Conservation (phyloP, 2,113 vertebrate species). For the Sander lucioperca region DNA sequence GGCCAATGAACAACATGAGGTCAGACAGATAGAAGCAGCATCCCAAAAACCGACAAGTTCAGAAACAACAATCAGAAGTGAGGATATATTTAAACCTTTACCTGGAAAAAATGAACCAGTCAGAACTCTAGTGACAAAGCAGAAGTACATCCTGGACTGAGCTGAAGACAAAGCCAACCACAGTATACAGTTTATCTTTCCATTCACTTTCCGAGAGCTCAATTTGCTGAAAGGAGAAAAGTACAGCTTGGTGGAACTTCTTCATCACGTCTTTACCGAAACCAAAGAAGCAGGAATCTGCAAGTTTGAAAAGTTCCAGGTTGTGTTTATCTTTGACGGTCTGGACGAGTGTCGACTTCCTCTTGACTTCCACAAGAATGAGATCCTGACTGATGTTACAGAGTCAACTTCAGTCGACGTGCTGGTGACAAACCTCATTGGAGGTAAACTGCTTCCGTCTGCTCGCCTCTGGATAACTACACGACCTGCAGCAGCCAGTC, state of each 20-base stretch:
- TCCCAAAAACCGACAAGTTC: not conserved
- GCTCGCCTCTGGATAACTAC: constrained; percentile 39
- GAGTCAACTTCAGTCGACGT: constrained; percentile 6
- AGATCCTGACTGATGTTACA: constrained; percentile 22
- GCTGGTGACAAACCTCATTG: constrained; percentile 56
- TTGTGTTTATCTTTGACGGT: constrained; percentile 42
- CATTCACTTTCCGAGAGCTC: constrained; percentile 41
- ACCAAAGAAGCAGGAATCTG: constrained; percentile 40
- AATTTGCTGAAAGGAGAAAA: constrained; percentile 3
- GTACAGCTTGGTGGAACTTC: constrained; percentile 43
- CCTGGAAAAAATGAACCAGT: constrained; percentile 3
- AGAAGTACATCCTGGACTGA: constrained; percentile 49
- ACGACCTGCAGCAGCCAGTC: constrained; percentile 35
- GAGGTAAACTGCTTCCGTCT: constrained; percentile 44
- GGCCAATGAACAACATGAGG: constrained; percentile 37
- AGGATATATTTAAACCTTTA: constrained; percentile 19
- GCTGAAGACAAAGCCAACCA: constrained; percentile 28
- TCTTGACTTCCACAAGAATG: constrained; percentile 36
- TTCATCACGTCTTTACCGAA: constrained; percentile 16
- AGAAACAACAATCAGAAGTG: constrained; percentile 11
- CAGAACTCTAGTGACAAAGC: constrained; percentile 43
- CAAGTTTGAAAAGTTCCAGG: constrained; percentile 18
- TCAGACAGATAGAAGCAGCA: constrained; percentile 32
- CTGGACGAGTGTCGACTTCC: not conserved
- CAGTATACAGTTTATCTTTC: constrained; percentile 28